phyloP scores from a whole-genome alignment of 1,140 invertebrate genomes.

The Pogonus chalceus region DNA sequence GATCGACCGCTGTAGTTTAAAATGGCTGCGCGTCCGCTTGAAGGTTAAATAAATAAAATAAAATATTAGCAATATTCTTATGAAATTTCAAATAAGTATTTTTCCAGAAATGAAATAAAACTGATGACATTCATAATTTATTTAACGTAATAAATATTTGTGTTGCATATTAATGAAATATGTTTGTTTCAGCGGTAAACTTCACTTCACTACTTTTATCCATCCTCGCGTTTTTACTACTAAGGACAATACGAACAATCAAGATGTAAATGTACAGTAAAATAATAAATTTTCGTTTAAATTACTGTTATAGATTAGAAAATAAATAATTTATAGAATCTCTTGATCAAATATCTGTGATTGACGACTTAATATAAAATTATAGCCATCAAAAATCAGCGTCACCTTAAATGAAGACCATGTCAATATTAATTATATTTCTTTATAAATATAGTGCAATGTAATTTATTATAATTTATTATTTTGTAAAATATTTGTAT shows the following conservation, averaged over 20 bases:
- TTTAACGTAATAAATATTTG: too few species aligned
- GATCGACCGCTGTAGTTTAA: too few species aligned
- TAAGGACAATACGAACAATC: constrained; percentile 6
- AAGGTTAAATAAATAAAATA: too few species aligned
- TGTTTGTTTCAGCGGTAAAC: neutral
- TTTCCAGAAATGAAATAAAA: too few species aligned
- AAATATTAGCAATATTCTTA: too few species aligned
- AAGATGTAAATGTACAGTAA: neutral
- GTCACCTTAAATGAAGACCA: neutral
- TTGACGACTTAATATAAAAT: neutral
- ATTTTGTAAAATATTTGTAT: too few species aligned
- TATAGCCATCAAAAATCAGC: neutral
- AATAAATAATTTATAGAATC: neutral
- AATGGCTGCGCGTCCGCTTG: too few species aligned
- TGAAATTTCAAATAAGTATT: too few species aligned
- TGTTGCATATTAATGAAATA: too few species aligned
- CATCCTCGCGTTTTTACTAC: neutral
- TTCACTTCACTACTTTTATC: neutral
- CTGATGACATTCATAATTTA: too few species aligned
- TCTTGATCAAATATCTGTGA: constrained; percentile 4
- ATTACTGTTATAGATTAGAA: neutral
- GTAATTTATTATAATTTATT: too few species aligned
- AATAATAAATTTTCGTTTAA: neutral
- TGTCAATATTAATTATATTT: neutral
- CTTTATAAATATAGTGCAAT: too few species aligned